Evolutionary conservation across 2,888 invertebrate species (phyloP), one percentile per base, ranked within the genome.

Genomic region (Pachliopta kotzebuea): DNA sequence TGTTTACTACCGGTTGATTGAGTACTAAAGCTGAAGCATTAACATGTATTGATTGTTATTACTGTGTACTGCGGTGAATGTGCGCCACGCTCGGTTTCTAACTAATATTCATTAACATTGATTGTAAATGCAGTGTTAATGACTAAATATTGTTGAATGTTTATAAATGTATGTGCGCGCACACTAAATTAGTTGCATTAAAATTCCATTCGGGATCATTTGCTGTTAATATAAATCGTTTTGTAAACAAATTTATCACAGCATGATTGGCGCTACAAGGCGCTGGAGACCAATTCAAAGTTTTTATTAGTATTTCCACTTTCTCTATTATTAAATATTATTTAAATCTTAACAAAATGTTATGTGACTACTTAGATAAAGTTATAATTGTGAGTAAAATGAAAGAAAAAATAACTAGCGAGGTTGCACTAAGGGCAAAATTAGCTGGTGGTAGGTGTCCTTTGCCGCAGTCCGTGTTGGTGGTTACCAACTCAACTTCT

Each of bases 41-140:
- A 60, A 60, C 59, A 31, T 53, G 23, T 29, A 49, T 18, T 7
- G 23, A 52, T 21, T 37, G 50, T 37, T 52, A 52, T 60, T 60
- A 37, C 31, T 52, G 52, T 52, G 29, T 60, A 50, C 21, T 18
- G 31, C 23, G 50, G 53, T 37, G 50, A 60, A 60, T 31, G 52
- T 60, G 37, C 50, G 29, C 23, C 4, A n/a, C 23, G 37, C 37
- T 37, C 60, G 60, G 31, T 23, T 50, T 50, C 50, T 53, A 60
- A 60, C 60, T 52, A 53, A 60, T 52, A 60, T 60, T 53, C 42
- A 60, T 60, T 60, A 60, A 60, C 21, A 53, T 21, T 53, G 53
- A 60, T 21, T 60, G 31, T 50, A 53, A 60, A 53, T 31, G 53
- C 53, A 24, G 37, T 37, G 37, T 60, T 60, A 53, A 60, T 53